Base-by-base conservation (phyloP, 2,113 vertebrate species). In the Australoheros scitulus region DNA sequence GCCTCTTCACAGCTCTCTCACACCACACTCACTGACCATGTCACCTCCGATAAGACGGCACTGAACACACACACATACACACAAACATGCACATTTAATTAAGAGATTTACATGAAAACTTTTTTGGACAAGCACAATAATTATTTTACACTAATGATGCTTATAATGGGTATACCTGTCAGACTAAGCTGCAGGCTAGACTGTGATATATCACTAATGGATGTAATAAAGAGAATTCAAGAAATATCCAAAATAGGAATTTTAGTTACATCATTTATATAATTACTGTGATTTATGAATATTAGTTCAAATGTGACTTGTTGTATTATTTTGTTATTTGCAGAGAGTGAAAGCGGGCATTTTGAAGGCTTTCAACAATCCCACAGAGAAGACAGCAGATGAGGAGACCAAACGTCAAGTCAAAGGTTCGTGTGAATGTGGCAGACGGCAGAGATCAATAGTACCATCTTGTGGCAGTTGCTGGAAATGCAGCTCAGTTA, bases 311-410 rank as follows among this genome's bases (percentile, higher is more conserved):
- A 22, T 78, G 7, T 80, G 18, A 4, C 11, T 36, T 50, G 8
- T 60, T 63, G 5, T 29, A 2, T 50, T 58, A 14, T 61, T 61
- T 50, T 88, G n/a, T 80, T 50, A 47, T 77, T 93, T 93, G 7
- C 85, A 99, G 98, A 96, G 97, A 75, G 98, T 99, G 94, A 98
- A 99, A 95, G 96, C 96, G 20, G 96, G 96, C 84, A 99, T 99
- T 92, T 95, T 99, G 90, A 99, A 97, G 96, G 97, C 97, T 10
- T 99, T 98, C 93, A 99, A 99, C 92, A 99, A 98, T 91, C 98
- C 98, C 83, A 99, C 98, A 8, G 97, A 97, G 91, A 99, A 97
- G 94, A 99, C 97, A 0, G 98, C 98, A 75, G 97, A 99, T 74
- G 98, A 99, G 60, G 98, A 98, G 89, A 99, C 97, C 29, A 98